Conservation (phyloP, 2,113 vertebrate genomes). For the Thermophis baileyi region DNA sequence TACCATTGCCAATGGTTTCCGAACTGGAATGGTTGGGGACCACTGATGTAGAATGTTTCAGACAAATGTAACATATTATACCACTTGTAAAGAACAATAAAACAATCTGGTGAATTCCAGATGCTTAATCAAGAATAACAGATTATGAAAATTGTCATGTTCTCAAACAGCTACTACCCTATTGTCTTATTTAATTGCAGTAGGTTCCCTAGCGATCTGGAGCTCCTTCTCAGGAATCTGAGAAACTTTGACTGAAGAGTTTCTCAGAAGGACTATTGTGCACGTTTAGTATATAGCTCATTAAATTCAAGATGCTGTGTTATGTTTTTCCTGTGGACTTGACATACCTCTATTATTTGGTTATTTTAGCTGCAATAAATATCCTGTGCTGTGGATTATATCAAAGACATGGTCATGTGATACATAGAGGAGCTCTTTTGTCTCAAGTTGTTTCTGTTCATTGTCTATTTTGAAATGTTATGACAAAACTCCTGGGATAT, state of each 20-base stretch:
- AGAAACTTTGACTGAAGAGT: not conserved
- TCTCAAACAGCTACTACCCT: not conserved
- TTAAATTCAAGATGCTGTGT: not conserved
- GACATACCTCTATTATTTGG: constrained; percentile 18
- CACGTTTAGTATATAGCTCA: too few relatives aligned
- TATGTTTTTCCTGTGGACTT: constrained; percentile 39
- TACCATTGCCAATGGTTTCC: not conserved
- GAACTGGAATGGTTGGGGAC: not conserved
- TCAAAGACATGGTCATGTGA: constrained; percentile 39
- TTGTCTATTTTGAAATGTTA: constrained; percentile 61
- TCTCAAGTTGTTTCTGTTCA: constrained; percentile 39
- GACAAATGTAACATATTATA: not conserved
- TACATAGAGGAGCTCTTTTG: constrained; percentile 23
- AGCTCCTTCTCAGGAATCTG: not conserved
- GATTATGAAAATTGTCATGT: not conserved
- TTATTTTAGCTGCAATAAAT: constrained; percentile 46
- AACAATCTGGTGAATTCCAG: not conserved
- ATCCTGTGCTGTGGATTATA: constrained; percentile 57
- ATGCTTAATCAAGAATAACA: not conserved
- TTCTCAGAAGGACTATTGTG: not conserved
- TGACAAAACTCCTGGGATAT: constrained; percentile 58
- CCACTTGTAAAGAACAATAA: not conserved
- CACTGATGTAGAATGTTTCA: not conserved
- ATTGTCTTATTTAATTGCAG: not conserved
- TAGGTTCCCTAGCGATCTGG: not conserved